Conservation (phyloP, 2,888 invertebrate genomes). For the Yponomeuta cagnagella region DNA sequence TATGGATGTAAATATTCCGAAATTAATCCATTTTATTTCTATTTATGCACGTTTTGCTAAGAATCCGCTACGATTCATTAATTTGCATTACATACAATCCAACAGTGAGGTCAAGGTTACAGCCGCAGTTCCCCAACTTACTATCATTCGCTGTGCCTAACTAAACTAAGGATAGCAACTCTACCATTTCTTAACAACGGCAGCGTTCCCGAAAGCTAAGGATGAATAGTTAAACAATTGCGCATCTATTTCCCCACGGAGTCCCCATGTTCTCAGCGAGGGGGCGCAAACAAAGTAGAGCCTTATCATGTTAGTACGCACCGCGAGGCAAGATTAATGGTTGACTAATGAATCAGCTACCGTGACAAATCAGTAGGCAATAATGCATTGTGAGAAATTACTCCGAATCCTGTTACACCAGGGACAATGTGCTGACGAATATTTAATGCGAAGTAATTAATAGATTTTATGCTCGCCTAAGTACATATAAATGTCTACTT, state of each 20-base stretch:
- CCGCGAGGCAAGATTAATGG: constrained; percentile 56
- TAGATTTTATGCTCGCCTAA: neutral
- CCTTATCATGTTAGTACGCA: constrained; percentile 14
- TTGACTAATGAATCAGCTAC: constrained; percentile 65
- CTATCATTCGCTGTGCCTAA: neutral
- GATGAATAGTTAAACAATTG: neutral
- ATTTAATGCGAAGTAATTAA: neutral
- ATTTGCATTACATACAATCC: neutral
- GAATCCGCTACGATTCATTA: neutral
- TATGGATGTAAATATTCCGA: no score
- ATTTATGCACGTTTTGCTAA: neutral
- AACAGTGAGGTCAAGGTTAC: neutral
- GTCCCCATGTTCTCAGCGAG: neutral
- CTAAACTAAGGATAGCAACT: neutral
- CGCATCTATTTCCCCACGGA: constrained; percentile 3
- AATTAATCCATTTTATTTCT: no score
- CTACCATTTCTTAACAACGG: neutral
- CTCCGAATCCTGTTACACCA: neutral
- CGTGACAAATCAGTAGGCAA: constrained; percentile 63
- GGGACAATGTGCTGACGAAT: neutral
- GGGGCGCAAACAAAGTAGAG: constrained; percentile 12
- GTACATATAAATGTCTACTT: no score
- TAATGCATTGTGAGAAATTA: constrained; percentile 42
- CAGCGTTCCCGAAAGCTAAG: neutral
- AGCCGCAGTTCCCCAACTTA: neutral